Conservation (phyloP, 1,140 invertebrate genomes). For the Intoshia linei region DNA sequence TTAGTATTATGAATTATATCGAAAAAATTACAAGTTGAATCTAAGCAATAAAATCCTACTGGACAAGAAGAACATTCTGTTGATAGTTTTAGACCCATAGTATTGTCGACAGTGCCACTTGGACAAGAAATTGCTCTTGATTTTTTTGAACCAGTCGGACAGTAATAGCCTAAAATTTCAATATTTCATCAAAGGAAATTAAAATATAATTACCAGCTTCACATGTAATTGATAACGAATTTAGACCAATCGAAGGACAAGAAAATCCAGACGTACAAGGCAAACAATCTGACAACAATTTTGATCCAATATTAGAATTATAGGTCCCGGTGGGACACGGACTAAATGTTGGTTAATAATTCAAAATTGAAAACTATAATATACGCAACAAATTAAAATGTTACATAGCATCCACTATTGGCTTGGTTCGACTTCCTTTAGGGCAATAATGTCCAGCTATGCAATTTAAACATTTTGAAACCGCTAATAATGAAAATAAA, state of each 20-base stretch:
- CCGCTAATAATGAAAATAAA: too few species aligned
- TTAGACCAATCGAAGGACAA: constrained; percentile 12
- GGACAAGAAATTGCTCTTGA: constrained; percentile 12
- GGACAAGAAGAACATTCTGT: constrained; percentile 11
- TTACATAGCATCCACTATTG: too few species aligned
- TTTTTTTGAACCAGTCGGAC: constrained; percentile 12
- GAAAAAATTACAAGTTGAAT: too few species aligned
- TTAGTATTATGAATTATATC: too few species aligned
- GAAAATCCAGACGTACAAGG: constrained; percentile 10
- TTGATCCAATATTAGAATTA: constrained; percentile 11
- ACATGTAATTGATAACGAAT: constrained; percentile 10
- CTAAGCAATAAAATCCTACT: constrained; percentile 15
- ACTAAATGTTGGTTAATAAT: constrained; percentile 9
- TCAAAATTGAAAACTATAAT: too few species aligned
- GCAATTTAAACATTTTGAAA: constrained; percentile 10
- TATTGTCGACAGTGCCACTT: constrained; percentile 14
- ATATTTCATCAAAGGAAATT: neutral
- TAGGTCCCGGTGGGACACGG: constrained; percentile 13
- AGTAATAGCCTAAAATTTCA: constrained; percentile 11
- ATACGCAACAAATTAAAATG: too few species aligned
- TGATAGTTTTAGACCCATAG: constrained; percentile 10
- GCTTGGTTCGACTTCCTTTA: neutral
- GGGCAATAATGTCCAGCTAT: constrained; percentile 11
- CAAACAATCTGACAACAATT: constrained; percentile 13
- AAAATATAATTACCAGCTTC: constrained; percentile 9